Evolutionary conservation across 1,140 invertebrate genomes (phyloP), one percentile per base, ranked within the genome.

Genomic region (Linepithema humile): DNA sequence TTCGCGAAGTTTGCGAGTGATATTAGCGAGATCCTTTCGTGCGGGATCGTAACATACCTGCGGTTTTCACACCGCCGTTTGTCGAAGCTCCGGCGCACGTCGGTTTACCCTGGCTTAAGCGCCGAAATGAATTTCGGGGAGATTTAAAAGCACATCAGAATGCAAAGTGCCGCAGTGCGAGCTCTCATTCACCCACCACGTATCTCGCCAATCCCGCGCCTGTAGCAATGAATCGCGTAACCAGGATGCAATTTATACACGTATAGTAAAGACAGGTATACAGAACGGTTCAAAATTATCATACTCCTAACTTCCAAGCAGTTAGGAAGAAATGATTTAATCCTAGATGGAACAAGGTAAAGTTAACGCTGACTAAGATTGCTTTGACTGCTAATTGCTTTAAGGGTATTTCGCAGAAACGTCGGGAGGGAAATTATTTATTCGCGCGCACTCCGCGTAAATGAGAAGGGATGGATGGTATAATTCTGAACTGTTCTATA

Each of bases 131-230:
- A 85, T 85, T 85, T 85, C 60, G 10, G 73, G 45, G 55, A 72
- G 77, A 85, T 85, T 85, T 85, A 85, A 83, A 83, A 85, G 77
- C 83, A 20, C 65, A 85, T 85, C 83, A 82, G 59, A 72, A 85
- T 85, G 83, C 67, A 85, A 82, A 85, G 57, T 85, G 38, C 35
- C 64, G 40, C 35, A 29, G 23, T 32, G 29, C 45, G 72, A 35
- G 15, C 45, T 23, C n/a, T 74, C 59, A 17, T 55, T 64, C 59
- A 15, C 23, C 48, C 35, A 53, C 35, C 45, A n/a, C 38, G 35
- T 62, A 64, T 83, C 45, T 7, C 48, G 29, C 35, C 23, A 17
- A 50, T 75, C 6, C 26, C 57, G 5, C 53, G 15, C 2, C 50
- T 38, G 53, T 48, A 60, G 40, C 55, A 20, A 55, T 40, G 23